Conservation (phyloP, 2,797 vertebrate genomes). For the Coregonus sp. region DNA sequence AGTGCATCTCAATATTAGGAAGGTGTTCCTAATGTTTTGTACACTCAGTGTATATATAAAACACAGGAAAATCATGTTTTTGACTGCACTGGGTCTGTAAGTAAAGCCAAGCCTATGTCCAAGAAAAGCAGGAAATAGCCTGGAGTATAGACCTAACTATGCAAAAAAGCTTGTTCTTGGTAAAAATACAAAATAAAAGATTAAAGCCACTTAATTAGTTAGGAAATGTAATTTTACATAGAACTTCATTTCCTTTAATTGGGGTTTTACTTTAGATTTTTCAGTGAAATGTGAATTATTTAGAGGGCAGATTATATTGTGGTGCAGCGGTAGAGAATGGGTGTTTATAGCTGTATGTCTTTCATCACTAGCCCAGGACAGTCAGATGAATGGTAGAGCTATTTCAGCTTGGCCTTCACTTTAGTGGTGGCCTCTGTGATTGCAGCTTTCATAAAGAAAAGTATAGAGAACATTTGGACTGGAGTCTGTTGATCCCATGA, state of each 20-base stretch:
- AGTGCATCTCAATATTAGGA: too few relatives aligned
- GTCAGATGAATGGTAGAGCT: slow-evolving; percentile 38
- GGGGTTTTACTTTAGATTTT: neutral
- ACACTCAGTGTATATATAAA: too few relatives aligned
- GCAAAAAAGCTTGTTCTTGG: too few relatives aligned
- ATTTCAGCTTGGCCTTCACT: slow-evolving; percentile 43
- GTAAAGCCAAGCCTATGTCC: neutral
- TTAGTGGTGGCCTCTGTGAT: slow-evolving; percentile 39
- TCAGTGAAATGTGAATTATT: neutral
- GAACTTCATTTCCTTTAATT: slow-evolving; percentile 16
- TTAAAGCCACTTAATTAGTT: slow-evolving; percentile 13
- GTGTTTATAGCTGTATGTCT: slow-evolving; percentile 1
- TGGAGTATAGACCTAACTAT: neutral
- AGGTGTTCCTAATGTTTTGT: too few relatives aligned
- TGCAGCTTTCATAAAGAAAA: slow-evolving; percentile 28
- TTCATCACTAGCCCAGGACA: slow-evolving; percentile 40
- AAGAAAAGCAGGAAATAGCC: neutral
- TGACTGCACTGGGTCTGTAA: too few relatives aligned
- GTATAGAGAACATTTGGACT: slow-evolving; percentile 30
- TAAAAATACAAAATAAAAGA: slow-evolving; percentile 6
- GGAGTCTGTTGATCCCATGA: slow-evolving; percentile 26
- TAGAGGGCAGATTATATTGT: neutral
- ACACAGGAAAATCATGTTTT: too few relatives aligned
- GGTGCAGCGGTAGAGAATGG: slow-evolving; percentile 19
- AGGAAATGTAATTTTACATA: neutral